Percentiles rank a stretch among this genome's conserved stretches.
These are phyloP conservation scores for Bos javanicus DNA, from an alignment of 2,113 vertebrate genomes.

Conservation along the genomic window DNA sequence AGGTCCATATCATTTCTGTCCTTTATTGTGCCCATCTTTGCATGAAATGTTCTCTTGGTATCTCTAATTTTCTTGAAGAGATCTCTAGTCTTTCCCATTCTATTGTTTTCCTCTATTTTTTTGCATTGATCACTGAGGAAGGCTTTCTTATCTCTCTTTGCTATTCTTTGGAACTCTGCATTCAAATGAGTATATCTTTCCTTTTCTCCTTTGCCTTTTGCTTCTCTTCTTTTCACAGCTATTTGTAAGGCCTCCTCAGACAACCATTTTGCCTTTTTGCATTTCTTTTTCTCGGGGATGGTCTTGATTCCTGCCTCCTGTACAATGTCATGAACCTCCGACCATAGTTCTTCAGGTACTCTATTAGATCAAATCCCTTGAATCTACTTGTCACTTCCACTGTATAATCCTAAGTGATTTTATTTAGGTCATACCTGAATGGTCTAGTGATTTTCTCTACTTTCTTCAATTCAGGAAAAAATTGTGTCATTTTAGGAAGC, in stretches of 20 bases:
- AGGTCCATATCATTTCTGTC: background rate
- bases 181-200: background rate
- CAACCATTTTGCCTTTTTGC: background rate
- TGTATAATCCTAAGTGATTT: background rate
- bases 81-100: background rate
- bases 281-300: background rate
- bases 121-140: background rate
- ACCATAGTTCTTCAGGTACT: background rate
- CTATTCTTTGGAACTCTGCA: background rate
- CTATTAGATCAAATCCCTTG: background rate
- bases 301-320: background rate
- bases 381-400: background rate
- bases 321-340: background rate
- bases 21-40: background rate
- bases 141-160: background rate
- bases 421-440: background rate
- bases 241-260: background rate
- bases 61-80: background rate
- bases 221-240: background rate
- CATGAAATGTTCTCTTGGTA: background rate
- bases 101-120: background rate
- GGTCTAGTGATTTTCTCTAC: background rate
- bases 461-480: background rate
- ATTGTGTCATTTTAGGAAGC: background rate
- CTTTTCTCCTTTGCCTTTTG: background rate